These are phyloP conservation scores for Erythrocercus mccallii DNA, from an alignment of 2,113 vertebrate genomes.

Conservation along the genomic window DNA sequence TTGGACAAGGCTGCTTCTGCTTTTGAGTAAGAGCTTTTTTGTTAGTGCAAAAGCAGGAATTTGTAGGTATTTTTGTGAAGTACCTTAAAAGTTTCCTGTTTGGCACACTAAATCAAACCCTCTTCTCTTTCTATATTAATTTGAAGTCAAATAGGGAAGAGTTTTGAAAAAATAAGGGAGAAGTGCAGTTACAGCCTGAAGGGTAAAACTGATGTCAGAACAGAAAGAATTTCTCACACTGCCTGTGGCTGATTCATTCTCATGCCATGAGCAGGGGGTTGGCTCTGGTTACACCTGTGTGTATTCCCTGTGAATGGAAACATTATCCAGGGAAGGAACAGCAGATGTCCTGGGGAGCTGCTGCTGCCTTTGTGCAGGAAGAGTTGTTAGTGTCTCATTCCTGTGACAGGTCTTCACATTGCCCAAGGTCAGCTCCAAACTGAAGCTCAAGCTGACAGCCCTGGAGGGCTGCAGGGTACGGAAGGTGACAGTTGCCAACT, in stretches of 20 bases:
- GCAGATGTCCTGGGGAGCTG: neutral
- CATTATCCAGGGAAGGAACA: neutral
- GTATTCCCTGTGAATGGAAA: neutral
- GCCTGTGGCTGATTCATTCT: neutral
- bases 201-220: neutral
- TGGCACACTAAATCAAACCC: neutral
- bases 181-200: neutral
- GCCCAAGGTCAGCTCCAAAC: slow-evolving; percentile 92
- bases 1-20: neutral
- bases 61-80: neutral
- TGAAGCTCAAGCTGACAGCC: slow-evolving; percentile 94
- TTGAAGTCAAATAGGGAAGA: neutral
- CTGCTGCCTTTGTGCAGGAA: neutral
- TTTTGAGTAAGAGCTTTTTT: neutral
- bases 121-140: neutral
- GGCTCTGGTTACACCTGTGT: neutral
- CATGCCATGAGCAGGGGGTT: neutral
- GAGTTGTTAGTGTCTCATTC: neutral
- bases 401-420: slow-evolving; percentile 86
- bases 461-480: slow-evolving; percentile 91
- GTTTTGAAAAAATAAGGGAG: neutral
- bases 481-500: slow-evolving; percentile 84
- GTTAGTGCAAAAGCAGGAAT: neutral
- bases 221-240: neutral
- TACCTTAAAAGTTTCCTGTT: neutral